phyloP scores from a whole-genome alignment of 2,888 invertebrate genomes.

The Leuctra nigra region DNA sequence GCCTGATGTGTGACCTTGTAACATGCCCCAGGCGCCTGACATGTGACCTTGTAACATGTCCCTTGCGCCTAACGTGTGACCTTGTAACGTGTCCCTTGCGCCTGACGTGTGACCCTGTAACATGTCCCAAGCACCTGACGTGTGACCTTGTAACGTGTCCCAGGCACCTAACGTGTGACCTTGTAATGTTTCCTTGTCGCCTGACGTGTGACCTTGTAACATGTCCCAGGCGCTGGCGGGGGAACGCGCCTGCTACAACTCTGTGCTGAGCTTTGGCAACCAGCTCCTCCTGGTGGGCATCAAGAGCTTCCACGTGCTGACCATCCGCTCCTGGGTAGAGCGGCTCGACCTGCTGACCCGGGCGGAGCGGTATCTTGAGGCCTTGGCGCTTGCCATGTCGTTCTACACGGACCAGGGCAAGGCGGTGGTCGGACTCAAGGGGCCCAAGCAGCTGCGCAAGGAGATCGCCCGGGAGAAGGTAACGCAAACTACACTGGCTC shows the following conservation, averaged over 20 bases:
- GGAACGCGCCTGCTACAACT: slow-evolving; percentile 69
- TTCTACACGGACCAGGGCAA: slow-evolving; percentile 56
- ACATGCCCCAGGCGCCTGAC: too few species aligned
- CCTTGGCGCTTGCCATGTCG: slow-evolving; percentile 51
- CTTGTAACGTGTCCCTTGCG: too few species aligned
- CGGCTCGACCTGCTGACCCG: slow-evolving; percentile 53
- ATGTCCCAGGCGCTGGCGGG: slow-evolving; percentile 55
- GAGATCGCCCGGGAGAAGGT: slow-evolving; percentile 42
- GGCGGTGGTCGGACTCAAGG: slow-evolving; percentile 51
- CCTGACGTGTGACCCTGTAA: too few species aligned
- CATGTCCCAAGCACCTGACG: too few species aligned
- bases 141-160: too few species aligned
- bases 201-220: too few species aligned
- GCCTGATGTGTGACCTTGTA: too few species aligned
- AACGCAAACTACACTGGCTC: too few species aligned
- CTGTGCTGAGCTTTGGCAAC: slow-evolving; percentile 58
- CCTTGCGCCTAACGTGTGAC: too few species aligned
- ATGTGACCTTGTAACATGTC: too few species aligned
- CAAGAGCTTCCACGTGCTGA: slow-evolving; percentile 51
- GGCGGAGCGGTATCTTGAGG: slow-evolving; percentile 50
- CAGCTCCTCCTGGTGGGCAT: slow-evolving; percentile 65
- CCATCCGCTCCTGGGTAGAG: slow-evolving; percentile 59
- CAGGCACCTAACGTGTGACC: too few species aligned
- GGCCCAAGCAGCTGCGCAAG: slow-evolving; percentile 42
- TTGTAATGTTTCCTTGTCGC: too few species aligned